phyloP scores from a whole-genome alignment of 2,797 vertebrate species.

The Macropodus opercularis region DNA sequence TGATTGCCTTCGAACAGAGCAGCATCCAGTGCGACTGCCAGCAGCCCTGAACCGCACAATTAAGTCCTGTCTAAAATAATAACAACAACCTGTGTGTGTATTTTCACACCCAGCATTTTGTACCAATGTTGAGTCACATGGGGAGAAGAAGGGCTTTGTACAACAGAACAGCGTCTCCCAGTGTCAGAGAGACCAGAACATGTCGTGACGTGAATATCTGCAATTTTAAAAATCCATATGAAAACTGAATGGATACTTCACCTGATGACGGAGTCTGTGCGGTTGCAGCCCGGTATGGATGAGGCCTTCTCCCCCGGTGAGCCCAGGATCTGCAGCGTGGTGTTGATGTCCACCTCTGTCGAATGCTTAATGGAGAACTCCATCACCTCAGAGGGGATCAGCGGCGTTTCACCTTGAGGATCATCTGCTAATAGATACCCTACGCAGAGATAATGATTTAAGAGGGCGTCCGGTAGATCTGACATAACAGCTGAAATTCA shows the following conservation, averaged over 20 bases:
- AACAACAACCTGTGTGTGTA: constrained; percentile 12
- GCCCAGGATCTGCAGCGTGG: constrained; percentile 96
- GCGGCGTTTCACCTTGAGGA: constrained; percentile 97
- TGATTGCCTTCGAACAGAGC: constrained; percentile 19
- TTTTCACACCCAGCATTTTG: constrained; percentile 14
- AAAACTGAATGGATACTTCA: too few relatives aligned
- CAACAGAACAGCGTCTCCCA: neutral
- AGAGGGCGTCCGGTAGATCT: too few relatives aligned
- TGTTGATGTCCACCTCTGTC: constrained; percentile 98
- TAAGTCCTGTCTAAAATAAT: constrained; percentile 38
- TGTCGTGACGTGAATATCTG: too few relatives aligned
- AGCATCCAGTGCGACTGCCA: constrained; percentile 24
- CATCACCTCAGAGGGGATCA: constrained; percentile 99
- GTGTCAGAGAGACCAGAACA: neutral
- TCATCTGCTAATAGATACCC: constrained; percentile 95
- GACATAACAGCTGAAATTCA: too few relatives aligned
- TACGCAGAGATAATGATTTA: constrained; percentile 42
- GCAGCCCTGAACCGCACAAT: constrained; percentile 17
- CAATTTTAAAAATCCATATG: too few relatives aligned
- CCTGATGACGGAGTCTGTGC: constrained; percentile 99
- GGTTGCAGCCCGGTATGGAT: constrained; percentile 97
- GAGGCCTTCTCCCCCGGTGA: constrained; percentile 98
- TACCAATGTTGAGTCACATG: neutral
- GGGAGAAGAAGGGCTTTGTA: neutral
- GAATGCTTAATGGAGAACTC: constrained; percentile 99